Percentiles rank a stretch among this genome's conserved stretches.
phyloP scores from a whole-genome alignment of 1,140 invertebrate species.

The Gonioctena quinquepunctata region DNA sequence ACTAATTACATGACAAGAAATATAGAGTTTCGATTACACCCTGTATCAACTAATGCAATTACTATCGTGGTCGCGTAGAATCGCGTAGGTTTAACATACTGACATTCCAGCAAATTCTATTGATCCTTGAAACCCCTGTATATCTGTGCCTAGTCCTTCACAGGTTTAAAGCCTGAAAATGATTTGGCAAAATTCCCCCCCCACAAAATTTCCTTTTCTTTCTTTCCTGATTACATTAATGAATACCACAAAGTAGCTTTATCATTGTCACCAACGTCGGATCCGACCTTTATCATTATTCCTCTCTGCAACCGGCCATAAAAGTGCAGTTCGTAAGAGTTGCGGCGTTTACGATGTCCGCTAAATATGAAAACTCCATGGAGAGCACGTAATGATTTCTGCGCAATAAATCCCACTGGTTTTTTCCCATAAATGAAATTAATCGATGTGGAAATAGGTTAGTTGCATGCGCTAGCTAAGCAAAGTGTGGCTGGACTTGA shows the following conservation, averaged over 20 bases:
- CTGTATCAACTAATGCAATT: too few species aligned
- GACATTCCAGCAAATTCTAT: too few species aligned
- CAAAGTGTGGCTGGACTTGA: neutral
- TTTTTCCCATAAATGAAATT: conserved; percentile 3
- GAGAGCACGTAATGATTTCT: conserved; percentile 11
- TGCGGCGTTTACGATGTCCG: conserved; percentile 9
- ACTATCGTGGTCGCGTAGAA: too few species aligned
- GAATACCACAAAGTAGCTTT: neutral
- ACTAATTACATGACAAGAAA: too few species aligned
- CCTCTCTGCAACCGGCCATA: neutral
- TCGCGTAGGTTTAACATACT: too few species aligned
- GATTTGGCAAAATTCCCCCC: too few species aligned
- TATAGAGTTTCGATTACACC: too few species aligned
- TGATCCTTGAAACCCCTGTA: too few species aligned
- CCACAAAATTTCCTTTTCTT: too few species aligned
- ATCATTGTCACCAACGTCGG: neutral
- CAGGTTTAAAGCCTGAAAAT: too few species aligned
- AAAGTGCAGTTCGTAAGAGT: conserved; percentile 7
- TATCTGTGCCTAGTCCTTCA: too few species aligned
- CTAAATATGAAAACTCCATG: conserved; percentile 15
- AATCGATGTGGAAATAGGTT: conserved; percentile 17
- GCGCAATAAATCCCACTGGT: conserved; percentile 9
- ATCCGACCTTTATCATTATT: neutral
- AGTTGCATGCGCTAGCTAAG: conserved; percentile 1
- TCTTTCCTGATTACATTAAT: too few species aligned